These are phyloP conservation scores for Idaea aversata DNA, from an alignment of 2,888 invertebrate species.

Conservation along the genomic window DNA sequence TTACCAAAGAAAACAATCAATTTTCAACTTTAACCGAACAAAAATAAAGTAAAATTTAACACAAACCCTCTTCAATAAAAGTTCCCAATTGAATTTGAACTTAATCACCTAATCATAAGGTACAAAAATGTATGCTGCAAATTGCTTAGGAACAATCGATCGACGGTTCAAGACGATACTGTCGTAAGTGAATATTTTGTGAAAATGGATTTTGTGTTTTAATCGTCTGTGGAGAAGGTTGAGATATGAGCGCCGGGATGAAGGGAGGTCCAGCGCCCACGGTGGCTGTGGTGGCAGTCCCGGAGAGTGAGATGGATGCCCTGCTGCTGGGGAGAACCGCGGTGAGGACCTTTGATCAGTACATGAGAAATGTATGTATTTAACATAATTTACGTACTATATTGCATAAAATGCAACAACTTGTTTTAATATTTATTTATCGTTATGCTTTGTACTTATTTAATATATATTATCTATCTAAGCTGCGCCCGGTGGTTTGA, in stretches of 20 bases:
- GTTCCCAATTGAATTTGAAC: background rate
- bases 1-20: background rate
- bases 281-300: slow-evolving; percentile 81
- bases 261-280: slow-evolving; percentile 75
- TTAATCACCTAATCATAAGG: background rate
- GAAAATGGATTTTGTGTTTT: slow-evolving; percentile 1
- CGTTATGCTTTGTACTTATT: background rate
- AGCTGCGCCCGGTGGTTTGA: background rate
- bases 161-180: background rate
- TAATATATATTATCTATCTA: background rate
- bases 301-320: slow-evolving; percentile 90
- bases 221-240: background rate
- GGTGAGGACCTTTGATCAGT: slow-evolving; percentile 85
- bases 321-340: slow-evolving; percentile 87
- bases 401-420: background rate
- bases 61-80: background rate
- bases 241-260: slow-evolving; percentile 57
- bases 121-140: background rate
- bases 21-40: background rate
- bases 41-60: background rate
- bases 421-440: background rate
- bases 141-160: background rate
- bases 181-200: background rate
- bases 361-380: slow-evolving; percentile 79
- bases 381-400: slow-evolving; percentile 1